Base-by-base conservation (phyloP, 1,140 invertebrate species). In the Sycophila sp. region DNA sequence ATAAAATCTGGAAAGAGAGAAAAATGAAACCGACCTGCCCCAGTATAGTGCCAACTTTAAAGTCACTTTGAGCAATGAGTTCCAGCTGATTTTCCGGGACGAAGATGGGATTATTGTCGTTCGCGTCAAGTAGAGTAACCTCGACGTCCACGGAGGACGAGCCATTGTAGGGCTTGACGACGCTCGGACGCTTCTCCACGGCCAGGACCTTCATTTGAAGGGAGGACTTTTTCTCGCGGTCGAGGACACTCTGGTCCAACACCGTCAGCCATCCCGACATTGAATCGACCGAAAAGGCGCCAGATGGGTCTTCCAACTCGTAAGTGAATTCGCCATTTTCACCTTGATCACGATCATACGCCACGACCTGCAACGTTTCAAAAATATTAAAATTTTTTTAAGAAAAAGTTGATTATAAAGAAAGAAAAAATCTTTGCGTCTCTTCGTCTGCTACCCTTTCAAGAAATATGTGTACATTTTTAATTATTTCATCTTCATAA, bases 51-150 rank as follows among this genome's bases (percentile, higher is more conserved):
- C 91, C 91, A 26, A 90, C 79, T 68, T 89, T 88, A 1, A 90
- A 89, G 66, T 93, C 90, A 15, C 90, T 91, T 49, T 88, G 89
- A 0, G 94, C 88, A 34, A 89, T 87, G 69, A 96, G 92, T 70
- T 93, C 90, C 76, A 95, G 96, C 0, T 95, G 83, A 81, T 95
- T 95, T 47, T 89, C 91, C 1, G 94, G 93, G 13, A 94, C 87
- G 77, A 96, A 96, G 8, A 90, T 90, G 0, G 94, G 94, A 77
- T 94, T 95, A 77, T 96, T 96, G 70, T 96, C 94, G 81, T 96
- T 96, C 8, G 93, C 92, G 80, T 96, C 94, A 1, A 96, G 84
- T 19, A 96, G 79, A 0, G 92, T 93, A 0, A 95, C 92, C 84
- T 94, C 92, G 1, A 95, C 91, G n/a, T 88, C 89, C 0, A 94